Base-by-base conservation (phyloP, 2,797 vertebrate genomes). In the Sebastes wilsoni region DNA sequence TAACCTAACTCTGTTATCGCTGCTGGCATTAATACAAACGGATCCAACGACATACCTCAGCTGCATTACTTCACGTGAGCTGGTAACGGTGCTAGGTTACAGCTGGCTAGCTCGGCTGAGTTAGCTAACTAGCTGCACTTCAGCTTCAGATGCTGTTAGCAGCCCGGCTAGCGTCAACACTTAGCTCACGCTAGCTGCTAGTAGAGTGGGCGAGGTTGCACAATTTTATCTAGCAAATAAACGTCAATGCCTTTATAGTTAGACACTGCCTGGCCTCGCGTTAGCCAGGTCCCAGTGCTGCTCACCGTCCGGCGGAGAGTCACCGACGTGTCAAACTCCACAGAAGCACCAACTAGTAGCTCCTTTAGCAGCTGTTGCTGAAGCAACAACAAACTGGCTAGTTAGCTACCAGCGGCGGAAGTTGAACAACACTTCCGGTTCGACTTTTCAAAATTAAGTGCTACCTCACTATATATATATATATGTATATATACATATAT, bases 41-140 rank as follows among this genome's bases (percentile, higher is more conserved):
- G 4, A 76, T 23, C 2, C 1, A 25, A 27, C 11, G 32, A 28
- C 86, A 49, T 85, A 92, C 88, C 87, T 85, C 30, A 64, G n/a
- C 2, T 52, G 72, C 87, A 91, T 87, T 30, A 55, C 82, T 80
- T 72, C 27, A 23, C 1, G 4, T 73, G 3, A 77, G 64, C 28
- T 6, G 4, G 10, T 61, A 14, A 30, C 6, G 27, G 23, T 27
- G 56, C 10, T 36, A 34, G 36, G 11, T 14, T 12, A 5, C 34
- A 55, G 75, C 56, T 67, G 34, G 75, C 60, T 67, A 34, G 52
- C 46, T 0, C 6, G 6, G 5, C 1, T 30, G 56, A 36, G 3
- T 64, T 38, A 62, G 66, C 72, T 34, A 34, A 34, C 9, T 10
- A 82, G 74, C 62, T 72, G 32, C 56, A 25, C 62, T 68, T 66